Conservation (phyloP, 92 coral and sea anemone species). For the Meandrina meandrites region DNA sequence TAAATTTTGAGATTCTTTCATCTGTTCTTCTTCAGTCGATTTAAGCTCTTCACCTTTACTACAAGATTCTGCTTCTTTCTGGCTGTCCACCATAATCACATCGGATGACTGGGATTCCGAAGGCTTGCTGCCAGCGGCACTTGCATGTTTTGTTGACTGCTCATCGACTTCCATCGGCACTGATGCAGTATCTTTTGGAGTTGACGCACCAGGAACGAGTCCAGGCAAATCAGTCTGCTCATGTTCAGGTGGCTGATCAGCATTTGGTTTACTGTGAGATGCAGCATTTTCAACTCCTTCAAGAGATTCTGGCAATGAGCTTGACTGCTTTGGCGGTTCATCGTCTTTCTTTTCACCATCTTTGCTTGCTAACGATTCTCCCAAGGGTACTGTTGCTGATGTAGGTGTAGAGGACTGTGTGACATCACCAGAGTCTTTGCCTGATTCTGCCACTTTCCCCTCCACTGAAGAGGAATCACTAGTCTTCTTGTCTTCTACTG, state of each 20-base stretch:
- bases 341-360: background rate
- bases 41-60: background rate
- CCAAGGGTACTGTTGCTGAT: background rate
- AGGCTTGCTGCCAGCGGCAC: background rate
- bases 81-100: conserved; percentile 18
- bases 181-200: conserved; percentile 2
- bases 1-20: background rate
- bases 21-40: background rate
- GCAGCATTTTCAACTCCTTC: background rate
- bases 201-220: background rate
- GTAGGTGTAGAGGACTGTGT: background rate
- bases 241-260: background rate
- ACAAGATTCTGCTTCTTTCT: background rate
- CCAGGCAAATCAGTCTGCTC: background rate
- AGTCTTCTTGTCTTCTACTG: background rate
- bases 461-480: background rate
- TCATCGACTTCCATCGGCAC: conserved; percentile 15
- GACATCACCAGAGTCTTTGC: background rate
- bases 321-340: background rate
- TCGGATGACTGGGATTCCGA: background rate
- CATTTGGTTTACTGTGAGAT: background rate
- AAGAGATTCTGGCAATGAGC: background rate
- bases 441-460: background rate
- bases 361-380: background rate
- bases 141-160: background rate